Conservation (phyloP, 2,888 invertebrate species). For the Tyria jacobaeae region DNA sequence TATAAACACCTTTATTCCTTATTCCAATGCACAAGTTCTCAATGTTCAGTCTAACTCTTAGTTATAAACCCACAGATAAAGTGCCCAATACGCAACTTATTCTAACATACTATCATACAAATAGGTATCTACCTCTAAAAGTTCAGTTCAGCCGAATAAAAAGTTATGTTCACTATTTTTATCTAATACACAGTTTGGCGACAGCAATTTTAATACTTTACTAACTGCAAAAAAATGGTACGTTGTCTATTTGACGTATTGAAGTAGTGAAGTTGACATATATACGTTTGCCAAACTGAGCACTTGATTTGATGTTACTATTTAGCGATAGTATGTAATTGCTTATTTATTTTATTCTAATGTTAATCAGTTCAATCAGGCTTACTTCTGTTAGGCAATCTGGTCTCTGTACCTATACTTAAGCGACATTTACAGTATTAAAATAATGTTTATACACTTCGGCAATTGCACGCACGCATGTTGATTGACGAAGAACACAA, state of each 20-base stretch:
- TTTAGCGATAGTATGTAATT: constrained; percentile 14
- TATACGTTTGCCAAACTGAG: not conserved
- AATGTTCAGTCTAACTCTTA: constrained; percentile 1
- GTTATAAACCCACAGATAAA: not conserved
- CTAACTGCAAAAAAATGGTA: not conserved
- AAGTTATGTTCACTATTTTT: too few species aligned
- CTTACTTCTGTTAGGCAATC: constrained; percentile 1
- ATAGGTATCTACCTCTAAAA: too few species aligned
- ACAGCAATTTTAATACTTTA: too few species aligned
- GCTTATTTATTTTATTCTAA: constrained; percentile 11
- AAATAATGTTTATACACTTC: not conserved
- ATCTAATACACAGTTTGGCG: too few species aligned
- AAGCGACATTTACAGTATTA: not conserved
- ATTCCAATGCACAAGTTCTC: not conserved
- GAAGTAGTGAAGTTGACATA: not conserved
- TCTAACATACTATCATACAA: constrained; percentile 4
- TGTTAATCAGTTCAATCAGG: constrained; percentile 29
- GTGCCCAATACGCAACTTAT: not conserved
- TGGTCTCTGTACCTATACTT: not conserved
- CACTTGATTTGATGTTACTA: not conserved
- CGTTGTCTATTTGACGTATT: not conserved
- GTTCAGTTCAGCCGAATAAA: too few species aligned
- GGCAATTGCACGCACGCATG: not conserved
- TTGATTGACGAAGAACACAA: not conserved
- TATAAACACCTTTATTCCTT: constrained; percentile 6